Percentiles rank a stretch among this genome's conserved stretches.
Conservation (phyloP, 2,797 vertebrate species). For the Pristis pectinata region DNA sequence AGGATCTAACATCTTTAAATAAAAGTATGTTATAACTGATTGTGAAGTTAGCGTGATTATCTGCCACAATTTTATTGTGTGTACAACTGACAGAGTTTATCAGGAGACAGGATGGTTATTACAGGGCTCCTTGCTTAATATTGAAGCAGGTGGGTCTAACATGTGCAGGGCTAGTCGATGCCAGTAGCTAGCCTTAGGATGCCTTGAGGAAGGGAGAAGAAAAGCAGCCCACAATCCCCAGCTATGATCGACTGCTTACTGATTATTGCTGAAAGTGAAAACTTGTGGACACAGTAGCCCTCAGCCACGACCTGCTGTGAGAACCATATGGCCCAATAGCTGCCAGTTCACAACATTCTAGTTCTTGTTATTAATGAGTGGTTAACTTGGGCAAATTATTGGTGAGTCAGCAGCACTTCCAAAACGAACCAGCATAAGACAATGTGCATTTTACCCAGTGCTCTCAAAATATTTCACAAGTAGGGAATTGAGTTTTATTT, state of each 20-base stretch:
- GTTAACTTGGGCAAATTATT: not conserved
- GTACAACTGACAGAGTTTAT: not conserved
- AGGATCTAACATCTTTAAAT: slow-evolving; percentile 1
- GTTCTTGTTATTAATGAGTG: not conserved
- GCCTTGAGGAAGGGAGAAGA: not conserved
- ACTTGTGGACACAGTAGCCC: not conserved
- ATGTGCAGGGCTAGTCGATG: too few species aligned
- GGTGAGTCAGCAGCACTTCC: not conserved
- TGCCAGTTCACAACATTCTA: not conserved
- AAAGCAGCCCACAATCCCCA: not conserved
- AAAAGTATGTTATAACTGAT: not conserved
- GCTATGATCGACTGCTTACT: not conserved
- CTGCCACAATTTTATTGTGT: not conserved
- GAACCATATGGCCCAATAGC: not conserved
- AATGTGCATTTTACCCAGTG: not conserved
- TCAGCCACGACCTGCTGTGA: not conserved
- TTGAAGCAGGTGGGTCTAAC: not conserved
- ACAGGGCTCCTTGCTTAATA: not conserved
- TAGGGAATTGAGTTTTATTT: too few species aligned
- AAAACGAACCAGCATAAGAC: not conserved
- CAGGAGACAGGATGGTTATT: not conserved
- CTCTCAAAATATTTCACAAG: not conserved
- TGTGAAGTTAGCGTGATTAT: not conserved
- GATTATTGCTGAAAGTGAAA: not conserved
- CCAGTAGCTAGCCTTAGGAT: not conserved